phyloP scores from a whole-genome alignment of 2,797 vertebrate genomes.

The Danio tinwini region DNA sequence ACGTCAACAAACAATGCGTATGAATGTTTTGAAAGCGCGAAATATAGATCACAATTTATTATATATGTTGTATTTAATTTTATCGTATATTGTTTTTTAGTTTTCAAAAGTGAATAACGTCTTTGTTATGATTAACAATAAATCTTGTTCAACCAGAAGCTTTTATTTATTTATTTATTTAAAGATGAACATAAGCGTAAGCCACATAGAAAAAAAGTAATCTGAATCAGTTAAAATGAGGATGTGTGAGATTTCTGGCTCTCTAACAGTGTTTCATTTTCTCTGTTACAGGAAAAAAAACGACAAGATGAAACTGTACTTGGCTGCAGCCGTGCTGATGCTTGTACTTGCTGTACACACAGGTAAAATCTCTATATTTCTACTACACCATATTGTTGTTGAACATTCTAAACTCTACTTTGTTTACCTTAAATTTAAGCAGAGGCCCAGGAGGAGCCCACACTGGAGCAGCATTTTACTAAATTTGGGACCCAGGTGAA shows the following conservation, averaged over 20 bases:
- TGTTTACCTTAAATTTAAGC: not conserved
- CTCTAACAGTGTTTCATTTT: not conserved
- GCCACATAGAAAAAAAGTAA: too few relatives aligned
- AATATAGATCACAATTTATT: not conserved
- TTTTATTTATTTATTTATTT: too few relatives aligned
- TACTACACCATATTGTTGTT: too few relatives aligned
- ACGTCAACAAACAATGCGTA: not conserved
- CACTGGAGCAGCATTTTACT: slow-evolving; percentile 45
- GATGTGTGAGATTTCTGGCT: not conserved
- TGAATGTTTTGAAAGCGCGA: not conserved
- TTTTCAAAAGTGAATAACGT: not conserved
- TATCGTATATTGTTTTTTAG: not conserved
- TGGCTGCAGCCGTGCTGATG: slow-evolving; percentile 77
- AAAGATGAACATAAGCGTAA: too few relatives aligned
- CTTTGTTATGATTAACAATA: too few relatives aligned
- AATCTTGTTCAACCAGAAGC: not conserved
- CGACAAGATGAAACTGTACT: slow-evolving; percentile 75
- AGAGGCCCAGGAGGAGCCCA: slow-evolving; percentile 72
- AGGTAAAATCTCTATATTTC: slow-evolving; percentile 67
- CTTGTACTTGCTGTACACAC: slow-evolving; percentile 75
- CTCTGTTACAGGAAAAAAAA: slow-evolving; percentile 46
- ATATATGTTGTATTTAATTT: not conserved
- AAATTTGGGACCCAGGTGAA: slow-evolving; percentile 41
- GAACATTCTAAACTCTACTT: not conserved
- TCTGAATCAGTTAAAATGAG: not conserved